Evolutionary conservation across 2,888 invertebrate species (phyloP).

Genomic region (Acrobasis consociella): DNA sequence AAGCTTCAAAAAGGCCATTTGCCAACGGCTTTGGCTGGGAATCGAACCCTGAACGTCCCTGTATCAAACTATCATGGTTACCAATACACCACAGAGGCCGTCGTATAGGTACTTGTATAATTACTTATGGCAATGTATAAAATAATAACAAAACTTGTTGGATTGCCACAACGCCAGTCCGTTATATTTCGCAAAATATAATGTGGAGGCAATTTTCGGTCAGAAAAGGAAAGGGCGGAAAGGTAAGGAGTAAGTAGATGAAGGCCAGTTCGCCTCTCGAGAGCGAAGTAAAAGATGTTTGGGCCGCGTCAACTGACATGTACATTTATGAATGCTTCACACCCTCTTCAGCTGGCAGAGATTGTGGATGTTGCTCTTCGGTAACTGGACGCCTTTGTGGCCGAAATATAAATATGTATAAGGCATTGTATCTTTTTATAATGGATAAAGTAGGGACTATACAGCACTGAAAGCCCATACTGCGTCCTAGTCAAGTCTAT

Average conservation of each 20-base stretch:
- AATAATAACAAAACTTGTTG: not conserved
- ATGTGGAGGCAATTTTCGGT: slow-evolving; percentile 48
- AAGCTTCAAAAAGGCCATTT: no score
- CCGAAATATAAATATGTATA: slow-evolving; percentile 37
- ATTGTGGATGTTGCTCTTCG: slow-evolving; percentile 50
- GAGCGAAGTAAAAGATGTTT: slow-evolving; percentile 68
- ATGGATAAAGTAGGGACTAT: not conserved
- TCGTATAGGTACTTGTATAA: no score
- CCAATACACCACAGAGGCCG: no score
- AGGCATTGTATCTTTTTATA: not conserved
- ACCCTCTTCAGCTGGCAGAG: slow-evolving; percentile 42
- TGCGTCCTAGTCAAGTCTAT: no score
- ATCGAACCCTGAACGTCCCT: no score
- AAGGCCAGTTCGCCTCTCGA: slow-evolving; percentile 62
- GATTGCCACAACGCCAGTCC: slow-evolving; percentile 29
- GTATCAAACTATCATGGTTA: no score
- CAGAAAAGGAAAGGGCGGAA: slow-evolving; percentile 48
- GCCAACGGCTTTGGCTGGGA: no score
- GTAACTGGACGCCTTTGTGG: slow-evolving; percentile 51
- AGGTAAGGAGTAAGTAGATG: slow-evolving; percentile 61
- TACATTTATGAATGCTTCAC: slow-evolving; percentile 65
- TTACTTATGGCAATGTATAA: no score
- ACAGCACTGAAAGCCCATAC: not conserved
- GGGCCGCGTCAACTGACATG: slow-evolving; percentile 67
- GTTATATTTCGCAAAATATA: slow-evolving; percentile 48